Percentiles rank a stretch among this genome's conserved stretches.
Conservation (phyloP, 2,888 invertebrate species). For the Sphecodes monilicornis region DNA sequence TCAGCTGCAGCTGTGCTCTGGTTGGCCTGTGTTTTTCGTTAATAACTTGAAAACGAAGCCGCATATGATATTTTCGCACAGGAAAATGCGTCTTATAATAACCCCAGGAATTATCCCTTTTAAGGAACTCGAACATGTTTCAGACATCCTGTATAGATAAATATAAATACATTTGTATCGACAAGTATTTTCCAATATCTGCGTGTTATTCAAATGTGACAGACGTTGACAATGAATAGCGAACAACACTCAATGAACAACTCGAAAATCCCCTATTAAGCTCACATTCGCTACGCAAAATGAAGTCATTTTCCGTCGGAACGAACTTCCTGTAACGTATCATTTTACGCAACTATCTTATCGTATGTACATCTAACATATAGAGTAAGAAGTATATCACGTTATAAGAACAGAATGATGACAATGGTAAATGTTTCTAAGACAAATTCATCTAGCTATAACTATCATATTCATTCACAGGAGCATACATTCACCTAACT, state of each 20-base stretch:
- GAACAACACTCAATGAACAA: not conserved
- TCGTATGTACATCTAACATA: constrained; percentile 51
- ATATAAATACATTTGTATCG: constrained; percentile 14
- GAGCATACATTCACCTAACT: constrained; percentile 38
- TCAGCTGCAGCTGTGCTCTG: too few species aligned
- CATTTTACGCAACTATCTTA: constrained; percentile 50
- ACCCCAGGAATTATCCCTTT: too few species aligned
- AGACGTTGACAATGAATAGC: not conserved
- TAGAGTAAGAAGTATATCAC: constrained; percentile 56
- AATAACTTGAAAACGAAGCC: too few species aligned
- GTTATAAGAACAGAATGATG: constrained; percentile 38
- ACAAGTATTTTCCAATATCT: constrained; percentile 24
- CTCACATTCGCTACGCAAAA: constrained; percentile 27
- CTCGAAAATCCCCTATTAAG: constrained; percentile 9
- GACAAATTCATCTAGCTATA: constrained; percentile 45
- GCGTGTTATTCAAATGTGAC: constrained; percentile 34
- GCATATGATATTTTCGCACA: too few species aligned
- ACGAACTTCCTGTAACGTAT: constrained; percentile 39
- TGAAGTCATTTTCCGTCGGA: constrained; percentile 19
- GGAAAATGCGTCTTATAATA: too few species aligned
- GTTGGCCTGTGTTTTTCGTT: too few species aligned
- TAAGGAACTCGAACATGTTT: too few species aligned
- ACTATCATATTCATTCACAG: constrained; percentile 46
- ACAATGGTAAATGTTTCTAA: constrained; percentile 58
- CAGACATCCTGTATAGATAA: not conserved